Conservation (phyloP, 92 coral and sea anemone species). For the Porites lobata region DNA sequence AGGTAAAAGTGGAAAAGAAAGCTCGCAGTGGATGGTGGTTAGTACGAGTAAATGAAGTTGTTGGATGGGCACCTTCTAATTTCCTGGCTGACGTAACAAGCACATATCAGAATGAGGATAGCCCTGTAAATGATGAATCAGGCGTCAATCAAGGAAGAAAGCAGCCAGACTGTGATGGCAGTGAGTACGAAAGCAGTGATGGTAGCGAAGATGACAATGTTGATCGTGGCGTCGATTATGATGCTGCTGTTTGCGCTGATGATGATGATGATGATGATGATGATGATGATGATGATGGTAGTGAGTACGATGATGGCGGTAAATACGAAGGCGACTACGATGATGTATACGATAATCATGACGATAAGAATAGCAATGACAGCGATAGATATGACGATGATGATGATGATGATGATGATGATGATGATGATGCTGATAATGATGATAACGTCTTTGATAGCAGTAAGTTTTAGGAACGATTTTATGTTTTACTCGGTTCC, state of each 20-base stretch:
- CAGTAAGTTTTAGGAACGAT: too few species aligned
- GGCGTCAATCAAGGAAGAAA: neutral
- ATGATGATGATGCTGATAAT: too few species aligned
- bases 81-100: neutral
- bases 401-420: neutral
- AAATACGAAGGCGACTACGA: neutral
- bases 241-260: neutral
- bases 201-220: neutral
- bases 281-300: neutral
- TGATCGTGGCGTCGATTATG: neutral
- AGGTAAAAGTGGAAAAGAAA: conserved; percentile 35
- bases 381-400: neutral
- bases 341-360: neutral
- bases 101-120: neutral
- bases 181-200: neutral
- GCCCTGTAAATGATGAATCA: neutral
- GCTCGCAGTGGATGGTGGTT: conserved; percentile 49
- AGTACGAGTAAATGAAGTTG: neutral
- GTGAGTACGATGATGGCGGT: neutral
- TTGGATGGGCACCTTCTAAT: conserved; percentile 53
- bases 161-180: neutral
- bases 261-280: neutral
- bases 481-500: too few species aligned
- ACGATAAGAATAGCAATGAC: neutral
- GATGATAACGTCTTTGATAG: too few species aligned